Conservation (phyloP, 2,113 vertebrate genomes). For the Siniperca chuatsi region DNA sequence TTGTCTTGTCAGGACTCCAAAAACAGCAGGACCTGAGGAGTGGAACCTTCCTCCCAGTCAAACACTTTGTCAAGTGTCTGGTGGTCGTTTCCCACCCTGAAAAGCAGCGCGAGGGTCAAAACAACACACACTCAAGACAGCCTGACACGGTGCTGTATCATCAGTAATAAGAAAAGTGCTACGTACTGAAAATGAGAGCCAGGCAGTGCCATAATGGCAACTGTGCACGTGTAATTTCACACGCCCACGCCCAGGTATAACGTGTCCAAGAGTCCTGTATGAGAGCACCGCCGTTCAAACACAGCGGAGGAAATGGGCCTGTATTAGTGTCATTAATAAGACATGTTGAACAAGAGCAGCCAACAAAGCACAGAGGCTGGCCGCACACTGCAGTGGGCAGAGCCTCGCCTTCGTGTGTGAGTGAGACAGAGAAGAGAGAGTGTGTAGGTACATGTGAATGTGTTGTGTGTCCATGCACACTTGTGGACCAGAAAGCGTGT, state of each 20-base stretch:
- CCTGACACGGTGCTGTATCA: constrained; percentile 36
- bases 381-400: constrained; percentile 50
- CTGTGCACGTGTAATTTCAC: constrained; percentile 48
- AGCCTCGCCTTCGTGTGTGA: constrained; percentile 34
- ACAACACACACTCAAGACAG: constrained; percentile 39
- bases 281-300: constrained; percentile 51
- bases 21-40: constrained; percentile 31
- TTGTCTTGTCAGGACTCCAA: background rate
- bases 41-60: constrained; percentile 12
- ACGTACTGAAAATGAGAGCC: constrained; percentile 34
- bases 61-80: constrained; percentile 28
- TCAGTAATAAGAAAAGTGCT: constrained; percentile 54
- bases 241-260: constrained; percentile 53
- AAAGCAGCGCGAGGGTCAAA: constrained; percentile 27
- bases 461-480: background rate
- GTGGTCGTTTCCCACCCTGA: constrained; percentile 23
- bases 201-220: constrained; percentile 32
- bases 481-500: background rate
- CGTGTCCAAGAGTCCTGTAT: constrained; percentile 63
- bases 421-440: background rate
- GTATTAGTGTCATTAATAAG: constrained; percentile 73
- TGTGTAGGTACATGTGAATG: background rate
- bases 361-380: constrained; percentile 77
- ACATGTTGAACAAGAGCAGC: constrained; percentile 69
- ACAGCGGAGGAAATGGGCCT: constrained; percentile 67